These are phyloP conservation scores for Umimayanthus chanpuru DNA, from an alignment of 92 coral and sea anemone genomes.

Conservation along the genomic window DNA sequence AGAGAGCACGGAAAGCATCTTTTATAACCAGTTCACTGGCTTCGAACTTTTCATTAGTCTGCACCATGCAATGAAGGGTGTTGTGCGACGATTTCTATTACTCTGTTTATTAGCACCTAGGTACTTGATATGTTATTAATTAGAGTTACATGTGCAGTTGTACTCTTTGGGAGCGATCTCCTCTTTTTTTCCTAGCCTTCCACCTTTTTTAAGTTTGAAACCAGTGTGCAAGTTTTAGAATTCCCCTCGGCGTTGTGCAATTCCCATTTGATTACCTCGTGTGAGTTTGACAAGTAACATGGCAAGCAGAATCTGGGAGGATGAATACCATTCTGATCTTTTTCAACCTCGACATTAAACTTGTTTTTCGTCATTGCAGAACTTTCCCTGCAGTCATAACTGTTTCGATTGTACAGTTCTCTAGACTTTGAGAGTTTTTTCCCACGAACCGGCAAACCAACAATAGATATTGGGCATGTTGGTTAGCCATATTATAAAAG, in stretches of 20 bases:
- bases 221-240: not conserved
- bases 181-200: not conserved
- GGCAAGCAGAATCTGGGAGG: slow-evolving; percentile 3
- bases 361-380: not conserved
- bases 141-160: not conserved
- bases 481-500: not conserved
- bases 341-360: not conserved
- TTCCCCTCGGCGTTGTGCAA: not conserved
- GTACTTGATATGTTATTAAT: not conserved
- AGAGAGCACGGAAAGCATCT: not conserved
- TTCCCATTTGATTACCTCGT: not conserved
- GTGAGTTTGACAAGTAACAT: not conserved
- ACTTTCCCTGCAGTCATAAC: not conserved
- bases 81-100: not conserved
- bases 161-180: not conserved
- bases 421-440: not conserved
- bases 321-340: not conserved
- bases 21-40: not conserved
- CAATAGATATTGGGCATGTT: not conserved
- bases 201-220: not conserved
- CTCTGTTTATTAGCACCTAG: not conserved
- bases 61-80: not conserved
- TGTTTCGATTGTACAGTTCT: not conserved
- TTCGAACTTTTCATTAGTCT: not conserved
- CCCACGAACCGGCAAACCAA: not conserved